Evolutionary conservation across 2,797 vertebrate species (phyloP).

Genomic region (Anabas testudineus): DNA sequence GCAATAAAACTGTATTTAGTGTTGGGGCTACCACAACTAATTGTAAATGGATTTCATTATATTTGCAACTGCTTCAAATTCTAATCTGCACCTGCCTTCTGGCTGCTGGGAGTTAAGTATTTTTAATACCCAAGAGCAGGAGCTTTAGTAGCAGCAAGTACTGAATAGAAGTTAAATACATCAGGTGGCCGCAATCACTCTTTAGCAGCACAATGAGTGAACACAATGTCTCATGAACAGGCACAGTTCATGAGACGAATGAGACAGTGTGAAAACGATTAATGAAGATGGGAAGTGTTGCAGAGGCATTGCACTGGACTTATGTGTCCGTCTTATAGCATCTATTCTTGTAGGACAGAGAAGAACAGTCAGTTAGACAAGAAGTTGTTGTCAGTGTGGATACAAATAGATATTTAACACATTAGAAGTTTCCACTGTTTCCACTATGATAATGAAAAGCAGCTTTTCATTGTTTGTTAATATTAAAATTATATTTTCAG

Average conservation of each 20-base stretch:
- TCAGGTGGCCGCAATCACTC: neutral
- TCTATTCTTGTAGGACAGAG: neutral
- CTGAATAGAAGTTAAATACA: neutral
- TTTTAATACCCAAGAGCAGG: slow-evolving; percentile 7
- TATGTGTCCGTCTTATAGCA: neutral
- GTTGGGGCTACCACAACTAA: neutral
- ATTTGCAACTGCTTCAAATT: slow-evolving; percentile 2
- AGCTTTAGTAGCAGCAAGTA: neutral
- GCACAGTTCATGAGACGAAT: neutral
- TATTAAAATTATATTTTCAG: neutral
- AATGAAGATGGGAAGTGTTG: neutral
- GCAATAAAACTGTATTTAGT: slow-evolving; percentile 11
- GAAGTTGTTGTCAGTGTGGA: no score
- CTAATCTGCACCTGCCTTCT: neutral
- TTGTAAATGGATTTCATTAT: slow-evolving; percentile 12
- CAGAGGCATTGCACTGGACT: neutral
- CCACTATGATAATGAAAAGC: neutral
- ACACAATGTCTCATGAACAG: neutral
- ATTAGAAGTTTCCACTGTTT: neutral
- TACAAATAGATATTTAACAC: no score
- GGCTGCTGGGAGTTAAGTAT: slow-evolving; percentile 3
- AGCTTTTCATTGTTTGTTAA: neutral
- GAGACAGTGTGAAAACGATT: neutral
- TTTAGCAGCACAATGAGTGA: neutral
- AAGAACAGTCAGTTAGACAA: neutral